Conservation (phyloP, 2,113 vertebrate species). For the Eulemur macaco region DNA sequence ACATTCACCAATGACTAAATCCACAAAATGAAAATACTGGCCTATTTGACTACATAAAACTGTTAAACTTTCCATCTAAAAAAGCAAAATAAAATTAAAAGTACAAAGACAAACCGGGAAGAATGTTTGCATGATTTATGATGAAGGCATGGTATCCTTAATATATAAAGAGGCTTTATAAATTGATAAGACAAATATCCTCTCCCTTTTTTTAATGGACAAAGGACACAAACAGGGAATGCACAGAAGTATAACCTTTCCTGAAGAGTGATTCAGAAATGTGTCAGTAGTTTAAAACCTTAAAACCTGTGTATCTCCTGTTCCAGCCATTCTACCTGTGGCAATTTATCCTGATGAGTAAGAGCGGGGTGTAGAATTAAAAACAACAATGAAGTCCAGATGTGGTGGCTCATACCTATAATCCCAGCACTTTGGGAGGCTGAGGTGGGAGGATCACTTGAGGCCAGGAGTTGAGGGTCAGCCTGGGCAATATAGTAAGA, state of each 20-base stretch:
- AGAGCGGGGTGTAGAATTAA: not conserved
- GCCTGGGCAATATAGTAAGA: too few species aligned
- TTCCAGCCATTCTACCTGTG: not conserved
- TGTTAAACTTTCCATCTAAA: not conserved
- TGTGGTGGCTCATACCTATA: too few species aligned
- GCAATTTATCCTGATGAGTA: not conserved
- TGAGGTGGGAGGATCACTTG: too few species aligned
- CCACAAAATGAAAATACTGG: not conserved
- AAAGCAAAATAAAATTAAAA: conserved; percentile 8
- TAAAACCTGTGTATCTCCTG: not conserved
- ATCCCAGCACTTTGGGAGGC: too few species aligned
- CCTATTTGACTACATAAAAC: not conserved
- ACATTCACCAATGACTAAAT: not conserved
- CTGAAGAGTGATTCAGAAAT: not conserved
- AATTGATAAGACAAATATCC: not conserved
- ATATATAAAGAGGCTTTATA: not conserved
- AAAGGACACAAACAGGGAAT: not conserved
- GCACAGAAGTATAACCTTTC: not conserved
- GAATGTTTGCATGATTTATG: not conserved
- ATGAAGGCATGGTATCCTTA: not conserved
- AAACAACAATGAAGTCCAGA: too few species aligned
- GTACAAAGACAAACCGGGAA: not conserved
- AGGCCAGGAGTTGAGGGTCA: too few species aligned
- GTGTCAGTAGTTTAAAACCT: not conserved
- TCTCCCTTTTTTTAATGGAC: not conserved